These are phyloP conservation scores for Phrynosoma platyrhinos DNA, from an alignment of 2,113 vertebrate species.

Conservation along the genomic window DNA sequence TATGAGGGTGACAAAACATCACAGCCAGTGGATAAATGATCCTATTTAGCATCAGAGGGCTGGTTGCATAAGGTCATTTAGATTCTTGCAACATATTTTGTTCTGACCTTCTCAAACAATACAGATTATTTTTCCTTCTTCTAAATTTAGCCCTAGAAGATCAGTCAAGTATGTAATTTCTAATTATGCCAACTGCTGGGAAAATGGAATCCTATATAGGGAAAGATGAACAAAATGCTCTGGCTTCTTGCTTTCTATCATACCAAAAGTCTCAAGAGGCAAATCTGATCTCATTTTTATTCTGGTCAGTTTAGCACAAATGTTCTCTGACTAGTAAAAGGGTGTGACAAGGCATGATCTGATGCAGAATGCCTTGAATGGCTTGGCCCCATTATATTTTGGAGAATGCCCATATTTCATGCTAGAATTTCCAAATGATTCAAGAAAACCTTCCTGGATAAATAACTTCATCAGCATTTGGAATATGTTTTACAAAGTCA, in stretches of 20 bases:
- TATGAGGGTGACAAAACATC: fast-evolving
- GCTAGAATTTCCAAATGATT: background rate
- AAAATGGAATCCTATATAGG: slow-evolving; percentile 5
- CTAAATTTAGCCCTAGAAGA: slow-evolving; percentile 26
- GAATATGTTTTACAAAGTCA: slow-evolving; percentile 10
- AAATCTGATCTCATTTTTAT: background rate
- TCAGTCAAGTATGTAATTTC: slow-evolving; percentile 44
- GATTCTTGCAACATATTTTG: background rate
- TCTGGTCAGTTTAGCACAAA: background rate
- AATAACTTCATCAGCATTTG: background rate
- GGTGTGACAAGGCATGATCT: background rate
- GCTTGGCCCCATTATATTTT: background rate
- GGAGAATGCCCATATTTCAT: background rate
- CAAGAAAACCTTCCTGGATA: background rate
- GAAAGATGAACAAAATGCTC: background rate
- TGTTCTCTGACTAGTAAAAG: background rate
- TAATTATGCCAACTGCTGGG: slow-evolving; percentile 19
- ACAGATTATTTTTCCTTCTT: background rate
- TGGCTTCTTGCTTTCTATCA: background rate
- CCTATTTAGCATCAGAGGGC: background rate
- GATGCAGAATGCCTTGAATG: background rate
- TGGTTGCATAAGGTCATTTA: background rate
- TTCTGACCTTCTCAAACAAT: slow-evolving; percentile 18
- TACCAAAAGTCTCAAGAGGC: background rate
- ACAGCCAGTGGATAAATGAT: fast-evolving